Evolutionary conservation across 2,113 vertebrate species (phyloP).

Genomic region (Podocnemis expansa): DNA sequence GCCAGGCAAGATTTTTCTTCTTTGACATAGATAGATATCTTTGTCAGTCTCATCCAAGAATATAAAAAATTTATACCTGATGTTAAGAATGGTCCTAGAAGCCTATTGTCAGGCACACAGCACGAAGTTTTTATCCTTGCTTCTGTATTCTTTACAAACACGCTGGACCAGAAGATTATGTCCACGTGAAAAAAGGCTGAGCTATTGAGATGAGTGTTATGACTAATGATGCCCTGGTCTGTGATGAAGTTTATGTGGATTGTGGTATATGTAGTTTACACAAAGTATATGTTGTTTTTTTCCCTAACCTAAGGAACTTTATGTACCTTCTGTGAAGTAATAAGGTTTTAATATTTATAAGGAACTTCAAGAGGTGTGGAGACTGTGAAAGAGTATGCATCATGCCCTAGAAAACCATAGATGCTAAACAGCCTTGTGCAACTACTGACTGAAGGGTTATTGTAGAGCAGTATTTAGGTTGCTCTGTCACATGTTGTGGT

Average conservation of each 20-base stretch:
- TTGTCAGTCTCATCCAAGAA: background rate
- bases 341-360: accelerated
- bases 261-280: background rate
- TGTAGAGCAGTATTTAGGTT: background rate
- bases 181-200: background rate
- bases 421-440: background rate
- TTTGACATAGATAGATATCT: background rate
- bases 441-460: background rate
- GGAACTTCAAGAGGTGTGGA: background rate
- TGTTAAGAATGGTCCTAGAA: background rate
- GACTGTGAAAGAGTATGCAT: accelerated
- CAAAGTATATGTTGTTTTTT: background rate
- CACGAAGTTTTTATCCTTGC: background rate
- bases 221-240: background rate
- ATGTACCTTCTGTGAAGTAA: background rate
- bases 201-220: background rate
- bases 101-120: background rate
- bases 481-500: background rate
- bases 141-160: background rate
- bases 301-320: accelerated
- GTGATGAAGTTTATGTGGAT: background rate
- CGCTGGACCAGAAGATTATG: background rate
- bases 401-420: accelerated
- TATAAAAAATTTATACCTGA: background rate
- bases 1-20: background rate